Evolutionary conservation across 2,888 invertebrate genomes (phyloP), one percentile per base, ranked within the genome.

Genomic region (Norana najaformis): DNA sequence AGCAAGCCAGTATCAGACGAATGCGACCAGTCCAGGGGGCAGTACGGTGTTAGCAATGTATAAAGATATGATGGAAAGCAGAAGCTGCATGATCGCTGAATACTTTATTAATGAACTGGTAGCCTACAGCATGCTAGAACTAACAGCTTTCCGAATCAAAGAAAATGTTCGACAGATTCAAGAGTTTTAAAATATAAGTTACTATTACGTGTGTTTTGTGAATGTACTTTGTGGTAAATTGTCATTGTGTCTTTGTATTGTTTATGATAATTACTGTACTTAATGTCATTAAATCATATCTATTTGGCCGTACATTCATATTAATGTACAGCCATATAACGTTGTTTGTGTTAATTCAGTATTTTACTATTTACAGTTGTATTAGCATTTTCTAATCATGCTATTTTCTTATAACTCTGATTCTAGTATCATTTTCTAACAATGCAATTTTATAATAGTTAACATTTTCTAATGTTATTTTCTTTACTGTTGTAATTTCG

Each of bases 231-330:
- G 37, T 38, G 14, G 36, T 88, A 88, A 88, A 11, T 88, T 88
- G 6, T 30, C 88, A 30, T 88, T 23, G 35, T 89, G 16, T 89
- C 53, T 39, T 53, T 89, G 37, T 34, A 53, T 89, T 89, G 35
- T 82, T 47, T 34, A 35, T 37, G 23, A 30, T 69, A 53, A 89
- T n/a, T 18, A 69, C 41, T 53, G 2, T 30, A 38, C 35, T 34
- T 35, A 0, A n/a, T n/a, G 35, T 69, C 69, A 69, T 69, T 69
- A 69, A 69, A n/a, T 30, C 69, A 69, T n/a, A n/a, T 69, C 30
- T n/a, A 11, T 1, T 5, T 69, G 30, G 3, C 6, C n/a, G 11
- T 30, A n/a, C 11, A 5, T 69, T n/a, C 11, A 16, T 69, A n/a
- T 69, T n/a, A 47, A 47, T 47, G 47, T 47, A n/a, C n/a, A n/a